Base-by-base conservation (phyloP, 2,888 invertebrate genomes). In the Drosophila atripex region DNA sequence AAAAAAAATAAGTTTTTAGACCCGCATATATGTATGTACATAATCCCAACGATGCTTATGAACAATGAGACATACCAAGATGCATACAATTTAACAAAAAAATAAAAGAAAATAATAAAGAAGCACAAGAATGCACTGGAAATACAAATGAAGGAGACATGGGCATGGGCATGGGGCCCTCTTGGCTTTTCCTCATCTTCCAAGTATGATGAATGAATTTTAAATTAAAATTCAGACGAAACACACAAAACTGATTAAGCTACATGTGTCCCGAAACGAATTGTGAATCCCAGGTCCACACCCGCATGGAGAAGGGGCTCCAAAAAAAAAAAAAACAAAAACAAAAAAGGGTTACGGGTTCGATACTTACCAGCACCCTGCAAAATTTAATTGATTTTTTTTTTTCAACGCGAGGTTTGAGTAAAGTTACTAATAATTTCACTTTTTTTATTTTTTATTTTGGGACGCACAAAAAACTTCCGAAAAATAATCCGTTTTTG, bases 201-300 rank as follows among this genome's bases (percentile, higher is more conserved):
- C 73, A 84, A 86, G 87, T 84, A 82, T 82, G 87, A 82, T 84
- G 85, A 84, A 82, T 82, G 87, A 76, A 85, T 87, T 80, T 87
- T 80, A 80, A 82, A 87, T 85, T 73, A 65, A 86, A 82, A 69
- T 78, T 57, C 76, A 70, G 69, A 65, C 56, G 68, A 69, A 70
- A 25, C 51, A 60, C 5, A 43, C 25, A 38, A 53, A 47, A 38
- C 58, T 61, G 56, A 66, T 74, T 46, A 25, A 66, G 28, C 45
- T 25, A 45, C 50, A 49, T 63, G 61, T 54, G 9, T 35, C 52
- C 45, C 21, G 63, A 50, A 35, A 23, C 12, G n/a, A 32, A 38
- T 41, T 41, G 18, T 6, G 11, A 16, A 16, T 3, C 41, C 8
- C 35, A 63, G 41, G 41, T 54, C 7, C 54, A 38, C 14, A 14